These are phyloP conservation scores for Micronycteris hirsuta DNA, from an alignment of 2,113 vertebrate genomes.

Conservation along the genomic window DNA sequence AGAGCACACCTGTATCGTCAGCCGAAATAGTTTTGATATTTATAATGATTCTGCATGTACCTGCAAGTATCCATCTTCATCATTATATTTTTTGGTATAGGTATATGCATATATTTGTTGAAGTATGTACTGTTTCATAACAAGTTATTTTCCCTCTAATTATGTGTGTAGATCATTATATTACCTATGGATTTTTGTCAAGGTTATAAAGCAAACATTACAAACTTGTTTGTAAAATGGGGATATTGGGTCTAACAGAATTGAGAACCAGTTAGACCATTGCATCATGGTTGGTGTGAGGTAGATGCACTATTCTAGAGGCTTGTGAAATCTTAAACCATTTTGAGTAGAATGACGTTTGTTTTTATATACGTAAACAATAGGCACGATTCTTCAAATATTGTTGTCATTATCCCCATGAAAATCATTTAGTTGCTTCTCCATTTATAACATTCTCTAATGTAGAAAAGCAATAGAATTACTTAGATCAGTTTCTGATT, in stretches of 20 bases:
- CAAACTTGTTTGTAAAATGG: not conserved
- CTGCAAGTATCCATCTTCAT: not conserved
- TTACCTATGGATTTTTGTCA: not conserved
- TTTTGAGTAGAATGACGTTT: not conserved
- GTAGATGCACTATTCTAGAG: not conserved
- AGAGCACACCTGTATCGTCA: not conserved
- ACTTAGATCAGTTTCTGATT: not conserved
- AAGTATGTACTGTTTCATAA: not conserved
- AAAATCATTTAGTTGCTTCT: not conserved
- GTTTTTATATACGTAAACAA: not conserved
- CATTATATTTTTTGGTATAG: not conserved
- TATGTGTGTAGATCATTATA: not conserved
- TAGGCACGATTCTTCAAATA: not conserved
- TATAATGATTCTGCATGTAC: not conserved
- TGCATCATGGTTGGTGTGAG: not conserved
- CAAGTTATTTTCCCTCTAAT: not conserved
- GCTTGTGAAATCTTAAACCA: not conserved
- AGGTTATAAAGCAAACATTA: not conserved
- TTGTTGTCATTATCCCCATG: not conserved
- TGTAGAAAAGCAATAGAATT: not conserved
- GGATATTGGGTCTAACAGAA: not conserved
- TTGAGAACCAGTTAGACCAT: not conserved
- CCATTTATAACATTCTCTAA: not conserved
- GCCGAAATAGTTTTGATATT: not conserved
- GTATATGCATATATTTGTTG: not conserved